phyloP scores from a whole-genome alignment of 2,797 vertebrate species.

The Hippocampus kuda region DNA sequence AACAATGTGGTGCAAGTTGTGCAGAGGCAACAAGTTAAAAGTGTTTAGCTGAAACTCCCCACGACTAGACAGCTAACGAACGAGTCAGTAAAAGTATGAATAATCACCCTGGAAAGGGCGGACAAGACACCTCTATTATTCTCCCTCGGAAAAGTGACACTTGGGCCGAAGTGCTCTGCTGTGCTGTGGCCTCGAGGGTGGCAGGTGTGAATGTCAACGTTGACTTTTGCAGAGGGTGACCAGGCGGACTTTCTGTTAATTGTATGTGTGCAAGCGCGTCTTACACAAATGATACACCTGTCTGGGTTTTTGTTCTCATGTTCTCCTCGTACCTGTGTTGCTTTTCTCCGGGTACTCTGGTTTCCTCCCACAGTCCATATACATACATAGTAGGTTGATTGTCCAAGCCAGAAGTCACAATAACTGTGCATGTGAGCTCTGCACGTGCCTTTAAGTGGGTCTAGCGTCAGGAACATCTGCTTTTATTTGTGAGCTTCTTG shows the following conservation, averaged over 20 bases:
- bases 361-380: too few species aligned
- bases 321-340: too few species aligned
- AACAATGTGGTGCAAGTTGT: background rate
- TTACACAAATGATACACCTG: background rate
- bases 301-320: too few species aligned
- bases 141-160: slow-evolving; percentile 56
- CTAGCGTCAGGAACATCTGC: too few species aligned
- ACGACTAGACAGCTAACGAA: background rate
- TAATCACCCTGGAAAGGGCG: slow-evolving; percentile 24
- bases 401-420: too few species aligned
- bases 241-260: slow-evolving; percentile 26
- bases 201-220: slow-evolving; percentile 61
- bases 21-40: background rate
- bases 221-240: slow-evolving; percentile 59
- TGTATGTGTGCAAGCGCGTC: background rate
- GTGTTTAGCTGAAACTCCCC: background rate
- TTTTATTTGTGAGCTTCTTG: too few species aligned
- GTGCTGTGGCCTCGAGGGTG: slow-evolving; percentile 57
- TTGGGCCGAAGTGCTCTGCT: slow-evolving; percentile 48
- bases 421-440: too few species aligned
- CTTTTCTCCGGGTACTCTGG: too few species aligned
- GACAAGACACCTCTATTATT: slow-evolving; percentile 50
- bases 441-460: too few species aligned
- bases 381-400: too few species aligned
- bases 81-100: background rate